These are phyloP conservation scores for Aegotheles bennettii DNA, from an alignment of 2,113 vertebrate genomes.

Conservation along the genomic window DNA sequence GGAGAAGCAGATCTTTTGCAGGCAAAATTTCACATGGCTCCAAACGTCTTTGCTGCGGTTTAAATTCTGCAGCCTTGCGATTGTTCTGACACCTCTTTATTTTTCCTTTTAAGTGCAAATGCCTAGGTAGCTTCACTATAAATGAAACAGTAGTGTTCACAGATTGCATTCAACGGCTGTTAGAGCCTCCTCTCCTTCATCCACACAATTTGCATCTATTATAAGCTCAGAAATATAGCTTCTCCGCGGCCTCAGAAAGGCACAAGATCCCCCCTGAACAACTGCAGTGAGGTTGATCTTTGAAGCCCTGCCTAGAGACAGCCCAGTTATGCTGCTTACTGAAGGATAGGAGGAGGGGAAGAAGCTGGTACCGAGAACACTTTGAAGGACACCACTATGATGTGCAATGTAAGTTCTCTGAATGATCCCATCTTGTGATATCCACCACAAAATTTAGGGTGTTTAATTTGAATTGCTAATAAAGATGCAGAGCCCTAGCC, in stretches of 20 bases:
- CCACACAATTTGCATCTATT: conserved; percentile 46
- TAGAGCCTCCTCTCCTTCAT: conserved; percentile 21
- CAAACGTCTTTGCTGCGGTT: conserved; percentile 14
- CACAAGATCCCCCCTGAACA: not conserved
- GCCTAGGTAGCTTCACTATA: conserved; percentile 37
- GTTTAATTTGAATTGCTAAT: not conserved
- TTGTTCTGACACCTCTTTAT: conserved; percentile 43
- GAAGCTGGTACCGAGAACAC: not conserved
- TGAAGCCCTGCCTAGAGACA: conserved; percentile 3
- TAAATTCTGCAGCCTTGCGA: conserved; percentile 16
- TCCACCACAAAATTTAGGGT: not conserved
- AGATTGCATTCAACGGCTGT: conserved; percentile 3
- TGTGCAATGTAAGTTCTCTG: not conserved
- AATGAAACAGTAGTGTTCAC: conserved; percentile 51
- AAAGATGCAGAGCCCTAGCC: not conserved
- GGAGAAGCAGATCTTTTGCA: conserved; percentile 51
- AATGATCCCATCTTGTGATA: not conserved
- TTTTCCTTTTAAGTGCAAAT: conserved; percentile 50
- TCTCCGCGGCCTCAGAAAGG: not conserved
- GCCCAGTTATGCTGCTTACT: not conserved
- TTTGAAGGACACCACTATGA: not conserved
- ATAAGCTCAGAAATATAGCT: not conserved
- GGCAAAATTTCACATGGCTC: conserved; percentile 32
- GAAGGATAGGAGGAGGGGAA: not conserved
- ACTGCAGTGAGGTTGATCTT: not conserved